Base-by-base conservation (phyloP, 2,888 invertebrate species). In the Aplocera efformata region DNA sequence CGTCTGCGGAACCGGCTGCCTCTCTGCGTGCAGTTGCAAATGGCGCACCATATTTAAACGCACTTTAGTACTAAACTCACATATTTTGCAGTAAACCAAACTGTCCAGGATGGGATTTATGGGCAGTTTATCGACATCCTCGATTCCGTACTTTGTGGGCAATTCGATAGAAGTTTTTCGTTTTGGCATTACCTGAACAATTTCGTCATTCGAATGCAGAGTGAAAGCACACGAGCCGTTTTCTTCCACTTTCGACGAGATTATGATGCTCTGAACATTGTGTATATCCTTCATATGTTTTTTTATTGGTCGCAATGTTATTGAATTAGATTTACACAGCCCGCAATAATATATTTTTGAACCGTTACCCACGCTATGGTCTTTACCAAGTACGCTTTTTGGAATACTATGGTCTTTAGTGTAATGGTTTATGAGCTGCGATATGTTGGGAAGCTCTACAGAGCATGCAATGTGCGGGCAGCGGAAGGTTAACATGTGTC, bases 21-120 rank as follows among this genome's bases (percentile, higher is more conserved):
- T 90, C 34, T 90, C 85, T 7, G 85, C 89, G 68, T 96, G 96
- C 45, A 90, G 73, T 53, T 90, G 90, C 44, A 96, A 72, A 63
- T 94, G 94, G 0, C 93, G 79, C 5, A 92, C 85, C 74, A 96
- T 90, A 63, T 96, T 96, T 7, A 91, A 88, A 0, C 93, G 86
- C 3, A 93, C 92, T 74, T 93, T 93, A 0, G 92, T 93, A 10
- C 82, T 88, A 58, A 92, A 95, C 21, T 90, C 85, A 63, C 95
- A 96, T 2, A 91, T 68, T 0, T 90, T 89, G 60, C 95, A 95
- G 28, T 82, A 85, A 0, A 93, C 85, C 1, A 85, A 82, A 5
- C 89, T 89, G 21, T 89, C 89, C 38, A 92, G 90, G 32, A 94
- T 92, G 0, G 92, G 90, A 20, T 89, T 90, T 7, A 91, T 84